These are phyloP conservation scores for Lepidurus packardi DNA, from an alignment of 1,140 invertebrate genomes.

Conservation along the genomic window DNA sequence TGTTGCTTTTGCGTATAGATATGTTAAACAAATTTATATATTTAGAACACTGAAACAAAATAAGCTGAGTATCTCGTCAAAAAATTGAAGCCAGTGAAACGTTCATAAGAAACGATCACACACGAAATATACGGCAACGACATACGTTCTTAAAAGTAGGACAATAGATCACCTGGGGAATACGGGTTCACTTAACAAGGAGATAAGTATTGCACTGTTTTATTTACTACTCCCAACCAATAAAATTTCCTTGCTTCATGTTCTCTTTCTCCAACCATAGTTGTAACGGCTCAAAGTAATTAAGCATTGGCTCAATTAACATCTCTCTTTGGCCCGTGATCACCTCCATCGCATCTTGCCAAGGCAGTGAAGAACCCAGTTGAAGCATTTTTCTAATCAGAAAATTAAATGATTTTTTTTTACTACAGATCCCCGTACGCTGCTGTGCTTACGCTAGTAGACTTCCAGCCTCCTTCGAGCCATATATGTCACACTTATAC, in stretches of 20 bases:
- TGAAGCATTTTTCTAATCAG: conserved; percentile 57
- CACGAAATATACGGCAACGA: too few relatives aligned
- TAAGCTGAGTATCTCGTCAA: too few relatives aligned
- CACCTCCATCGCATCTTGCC: conserved; percentile 73
- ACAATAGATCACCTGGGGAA: too few relatives aligned
- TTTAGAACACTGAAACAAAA: too few relatives aligned
- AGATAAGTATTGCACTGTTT: neutral
- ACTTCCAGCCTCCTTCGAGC: conserved; percentile 46
- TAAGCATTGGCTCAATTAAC: conserved; percentile 73
- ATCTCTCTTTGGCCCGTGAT: conserved; percentile 62
- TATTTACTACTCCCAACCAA: conserved; percentile 28
- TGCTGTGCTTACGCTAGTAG: conserved; percentile 41
- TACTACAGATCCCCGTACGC: neutral
- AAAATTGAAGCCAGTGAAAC: too few relatives aligned
- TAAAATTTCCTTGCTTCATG: conserved; percentile 31
- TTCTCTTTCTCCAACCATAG: conserved; percentile 76
- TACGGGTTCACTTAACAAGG: too few relatives aligned
- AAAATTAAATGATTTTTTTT: neutral
- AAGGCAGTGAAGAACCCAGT: conserved; percentile 74
- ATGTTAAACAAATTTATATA: too few relatives aligned
- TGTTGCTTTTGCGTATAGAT: too few relatives aligned
- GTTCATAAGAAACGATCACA: too few relatives aligned
- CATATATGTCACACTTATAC: conserved; percentile 47
- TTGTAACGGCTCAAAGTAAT: conserved; percentile 86
- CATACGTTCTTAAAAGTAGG: too few relatives aligned